Base-by-base conservation (phyloP, 2,113 vertebrate species). In the Xerus inauris region DNA sequence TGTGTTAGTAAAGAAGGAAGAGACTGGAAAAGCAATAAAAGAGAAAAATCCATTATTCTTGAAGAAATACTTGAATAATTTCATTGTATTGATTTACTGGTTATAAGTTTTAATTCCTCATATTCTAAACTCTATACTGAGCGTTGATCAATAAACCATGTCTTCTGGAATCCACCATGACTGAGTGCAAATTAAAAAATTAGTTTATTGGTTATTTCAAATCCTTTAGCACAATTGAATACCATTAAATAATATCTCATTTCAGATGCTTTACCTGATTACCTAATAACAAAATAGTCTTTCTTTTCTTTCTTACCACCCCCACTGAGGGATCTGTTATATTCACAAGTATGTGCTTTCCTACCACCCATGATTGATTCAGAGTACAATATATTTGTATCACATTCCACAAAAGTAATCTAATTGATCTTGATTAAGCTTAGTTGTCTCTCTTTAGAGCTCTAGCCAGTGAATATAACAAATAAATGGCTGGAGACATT, bases 51-150 rank as follows among this genome's bases (percentile, higher is more conserved):
- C 38, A 84, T 89, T 89, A 40, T 88, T 91, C 32, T 51, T 80
- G 12, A 14, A 67, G 59, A 94, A 97, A 49, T 38, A 49, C 47
- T 65, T 75, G 26, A 75, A 91, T 75, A 73, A 94, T 79, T 82
- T 42, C 14, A 47, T 88, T 81, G 32, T 42, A 84, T 67, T 80
- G 71, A 89, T 80, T 54, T 59, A 40, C 24, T 88, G 2, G 38
- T 17, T 86, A 35, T 22, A 91, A 77, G 9, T 20, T 89, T 59
- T 69, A 91, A 62, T 96, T 89, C 16, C 4, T 65, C 6, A 16
- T 20, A 67, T 59, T 82, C 30, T 45, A 76, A 59, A 73, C 6
- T 57, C 38, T 32, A 24, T 65, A 54, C 3, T 65, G n/a, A 91
- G 7, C 20, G 3, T 28, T 94, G 26, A 38, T 75, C 26, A 75